Evolutionary conservation across 2,888 invertebrate genomes (phyloP), one percentile per base, ranked within the genome.

Genomic region (Polydrusus cervinus): DNA sequence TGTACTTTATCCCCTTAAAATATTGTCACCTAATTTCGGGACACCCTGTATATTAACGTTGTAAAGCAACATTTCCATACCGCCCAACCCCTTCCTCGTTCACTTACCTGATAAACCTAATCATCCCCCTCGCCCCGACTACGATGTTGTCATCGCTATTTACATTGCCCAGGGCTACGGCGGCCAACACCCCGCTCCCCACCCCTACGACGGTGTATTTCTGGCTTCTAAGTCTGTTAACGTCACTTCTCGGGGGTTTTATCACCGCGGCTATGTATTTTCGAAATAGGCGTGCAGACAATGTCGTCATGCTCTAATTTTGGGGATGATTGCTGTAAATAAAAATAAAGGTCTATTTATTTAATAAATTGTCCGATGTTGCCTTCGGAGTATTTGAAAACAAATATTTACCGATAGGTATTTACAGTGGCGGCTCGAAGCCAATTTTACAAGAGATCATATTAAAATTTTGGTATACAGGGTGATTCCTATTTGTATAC

Each of bases 81-180:
- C n/a, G n/a, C n/a, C n/a, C n/a, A n/a, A n/a, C 25, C 25, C 1
- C 5, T 25, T 25, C 25, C 25, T 38, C 11, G 11, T 40, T 47
- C 40, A 34, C 51, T 71, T 74, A 80, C 80, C 80, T 79, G 30
- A 76, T 18, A 60, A 80, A 80, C 20, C 80, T 76, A 55, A 79
- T 45, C 9, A 74, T 16, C 9, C 80, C 80, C 60, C 74, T 79
- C 1, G 76, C 62, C 20, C 76, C 71, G 11, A 78, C 76, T 5
- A 80, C 71, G 18, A 78, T 75, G 57, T 76, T 68, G 65, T 61
- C 60, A 45, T 78, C 78, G 16, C 25, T 68, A 55, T 61, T 67
- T 47, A 53, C 57, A 68, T 45, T 62, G 16, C 62, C 64, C 7
- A 60, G 20, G 34, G 67, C 18, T 10, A 66, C 55, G 20, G 71